Percentiles rank a stretch among this genome's conserved stretches.
Evolutionary conservation across 2,797 vertebrate genomes (phyloP).

Genomic region (Poeciliopsis presidionis): DNA sequence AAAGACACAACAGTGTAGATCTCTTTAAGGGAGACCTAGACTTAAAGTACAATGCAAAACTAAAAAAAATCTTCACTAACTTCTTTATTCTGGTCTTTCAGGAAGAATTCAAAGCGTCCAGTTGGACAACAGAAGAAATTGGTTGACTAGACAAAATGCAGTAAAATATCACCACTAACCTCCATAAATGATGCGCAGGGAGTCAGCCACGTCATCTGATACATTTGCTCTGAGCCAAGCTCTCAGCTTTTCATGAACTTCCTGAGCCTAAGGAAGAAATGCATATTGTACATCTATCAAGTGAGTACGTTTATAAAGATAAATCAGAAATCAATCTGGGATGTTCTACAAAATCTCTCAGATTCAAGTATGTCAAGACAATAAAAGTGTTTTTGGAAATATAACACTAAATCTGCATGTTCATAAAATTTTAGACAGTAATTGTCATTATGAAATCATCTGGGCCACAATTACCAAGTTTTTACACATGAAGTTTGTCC

Average conservation of each 20-base stretch:
- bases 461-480: not conserved
- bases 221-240: conserved; percentile 87
- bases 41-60: not conserved
- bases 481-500: not conserved
- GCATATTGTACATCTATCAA: not conserved
- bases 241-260: conserved; percentile 91
- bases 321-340: not conserved
- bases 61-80: not conserved
- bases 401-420: not conserved
- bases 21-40: not conserved
- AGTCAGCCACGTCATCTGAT: conserved; percentile 86
- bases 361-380: not conserved
- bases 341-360: not conserved
- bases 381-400: not conserved
- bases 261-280: conserved; percentile 84
- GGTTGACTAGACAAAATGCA: not conserved
- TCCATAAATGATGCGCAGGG: conserved; percentile 91
- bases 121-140: not conserved
- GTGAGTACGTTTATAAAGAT: not conserved
- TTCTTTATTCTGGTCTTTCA: not conserved
- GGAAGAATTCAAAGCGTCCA: not conserved
- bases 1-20: not conserved
- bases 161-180: conserved; percentile 70
- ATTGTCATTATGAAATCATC: not conserved
- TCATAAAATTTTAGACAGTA: not conserved